These are phyloP conservation scores for Condylostylus longicornis DNA, from an alignment of 1,140 invertebrate species.

Conservation along the genomic window DNA sequence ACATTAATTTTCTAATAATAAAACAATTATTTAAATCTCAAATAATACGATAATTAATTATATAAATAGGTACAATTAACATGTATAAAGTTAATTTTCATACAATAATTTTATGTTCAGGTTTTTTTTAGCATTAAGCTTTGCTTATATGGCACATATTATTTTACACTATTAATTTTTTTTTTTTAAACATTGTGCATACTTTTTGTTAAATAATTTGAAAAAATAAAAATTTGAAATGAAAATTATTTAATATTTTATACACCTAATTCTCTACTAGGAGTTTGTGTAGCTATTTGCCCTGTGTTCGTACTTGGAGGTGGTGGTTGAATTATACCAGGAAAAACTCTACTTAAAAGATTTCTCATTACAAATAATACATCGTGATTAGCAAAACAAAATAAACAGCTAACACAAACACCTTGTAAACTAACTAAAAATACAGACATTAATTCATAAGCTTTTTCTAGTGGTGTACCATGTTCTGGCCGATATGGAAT, in stretches of 20 bases:
- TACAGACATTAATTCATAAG: constrained; percentile 63
- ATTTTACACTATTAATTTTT: too few relatives aligned
- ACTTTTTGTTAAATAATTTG: too few relatives aligned
- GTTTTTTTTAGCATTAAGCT: too few relatives aligned
- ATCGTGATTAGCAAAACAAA: constrained; percentile 85
- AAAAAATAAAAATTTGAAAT: background rate
- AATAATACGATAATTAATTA: too few relatives aligned
- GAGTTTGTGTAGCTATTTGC: constrained; percentile 29
- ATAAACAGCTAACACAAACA: constrained; percentile 65
- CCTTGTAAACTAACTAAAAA: constrained; percentile 74
- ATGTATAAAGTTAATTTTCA: too few relatives aligned
- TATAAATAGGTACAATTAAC: too few relatives aligned
- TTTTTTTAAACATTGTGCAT: too few relatives aligned
- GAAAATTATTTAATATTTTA: constrained; percentile 10
- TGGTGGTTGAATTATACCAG: constrained; percentile 19
- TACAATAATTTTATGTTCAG: too few relatives aligned
- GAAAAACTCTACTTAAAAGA: constrained; percentile 27
- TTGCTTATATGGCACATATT: too few relatives aligned
- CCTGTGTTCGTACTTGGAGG: constrained; percentile 27
- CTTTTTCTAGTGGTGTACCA: constrained; percentile 42
- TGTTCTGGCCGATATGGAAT: constrained; percentile 60
- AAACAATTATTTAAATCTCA: too few relatives aligned
- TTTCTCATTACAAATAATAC: constrained; percentile 40
- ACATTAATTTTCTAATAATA: too few relatives aligned
- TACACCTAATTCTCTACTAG: constrained; percentile 28